Base-by-base conservation (phyloP, 2,113 vertebrate genomes). In the Cyanoliseus patagonus region DNA sequence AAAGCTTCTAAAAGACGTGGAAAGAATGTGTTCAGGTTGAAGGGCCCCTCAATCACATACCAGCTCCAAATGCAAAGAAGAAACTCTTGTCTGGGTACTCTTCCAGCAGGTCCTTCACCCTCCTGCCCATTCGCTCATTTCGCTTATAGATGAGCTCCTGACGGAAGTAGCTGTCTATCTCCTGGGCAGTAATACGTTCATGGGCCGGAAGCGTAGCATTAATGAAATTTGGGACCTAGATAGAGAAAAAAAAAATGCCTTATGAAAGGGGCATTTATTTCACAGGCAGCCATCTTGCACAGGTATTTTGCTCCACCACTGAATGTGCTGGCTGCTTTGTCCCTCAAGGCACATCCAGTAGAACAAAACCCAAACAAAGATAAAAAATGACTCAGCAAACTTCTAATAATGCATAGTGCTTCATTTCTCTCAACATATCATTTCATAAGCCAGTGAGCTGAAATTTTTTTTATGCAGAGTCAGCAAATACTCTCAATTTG, bases 11-110 rank as follows among this genome's bases (percentile, higher is more conserved):
- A 69, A 1, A 1, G 25, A 53, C 2, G 4, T 0, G 2, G 20
- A 39, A 95, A 68, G 25, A 68, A 51, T 10, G 20, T 22, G 9
- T 57, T 84, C n/a, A 87, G 30, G 24, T 66, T 57, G 44, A 83
- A 83, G 9, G 28, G 28, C 69, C 53, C 17, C 24, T 53, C 55
- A 72, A 14, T 59, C 53, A 98, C 98, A 87, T 95, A 99, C 99
- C 98, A 97, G 98, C 99, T 96, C 99, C 99, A 91, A 99, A 99
- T 17, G 98, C 98, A 82, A 99, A 99, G 97, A 99, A 99, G 97
- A 99, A 99, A 95, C 98, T 99, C 95, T 99, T 99, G 75, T 98
- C 97, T 1, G 98, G 98, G 59, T 99, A 97, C 24, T 99, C 98
- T 84, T 99, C 98, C 25, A 99, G 89, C 59, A 99, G 97, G 13